Evolutionary conservation across 1,140 invertebrate genomes (phyloP), one percentile per base, ranked within the genome.

Genomic region (Drosophila quadrilineata): DNA sequence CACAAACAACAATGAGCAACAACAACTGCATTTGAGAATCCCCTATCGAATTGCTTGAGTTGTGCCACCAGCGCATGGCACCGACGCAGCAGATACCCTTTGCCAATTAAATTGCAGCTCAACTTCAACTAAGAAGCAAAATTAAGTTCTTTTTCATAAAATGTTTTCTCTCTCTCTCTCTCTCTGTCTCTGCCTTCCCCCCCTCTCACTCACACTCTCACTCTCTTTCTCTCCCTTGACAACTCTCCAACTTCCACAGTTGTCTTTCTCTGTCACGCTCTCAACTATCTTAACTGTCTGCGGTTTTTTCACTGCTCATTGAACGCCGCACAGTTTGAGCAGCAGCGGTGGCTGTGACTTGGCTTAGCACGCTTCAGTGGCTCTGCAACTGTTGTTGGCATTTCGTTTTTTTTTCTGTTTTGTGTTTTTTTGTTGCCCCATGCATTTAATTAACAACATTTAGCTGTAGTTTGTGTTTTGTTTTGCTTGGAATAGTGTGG

Each of bases 361-460:
- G n/a, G n/a, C n/a, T n/a, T n/a, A n/a, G 2, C 28, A 29, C 46
- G 56, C 56, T 54, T 53, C 49, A 48, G 40, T 67, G 40, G n/a
- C 33, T 67, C 14, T 54, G 14, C 48, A 66, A 60, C 56, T 66
- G 56, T 66, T 45, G 40, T 66, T 45, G 40, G 50, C 10, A 19
- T 6, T 50, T 31, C 26, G 33, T n/a, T 1, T 16, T 40, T 35
- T 41, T 54, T 40, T 40, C 17, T 9, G 8, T 41, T 49, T n/a
- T n/a, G n/a, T n/a, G n/a, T n/a, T n/a, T n/a, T n/a, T n/a, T n/a
- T n/a, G n/a, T n/a, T n/a, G n/a, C n/a, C n/a, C n/a, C n/a, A n/a
- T n/a, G n/a, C n/a, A 58, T 35, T 66, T 66, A 66, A 59, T 66
- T 52, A 38, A 26, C n/a, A n/a, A 48, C 28, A 50, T 59, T 65